These are phyloP conservation scores for Acromyrmex charruanus DNA, from an alignment of 1,140 invertebrate genomes.

Conservation along the genomic window DNA sequence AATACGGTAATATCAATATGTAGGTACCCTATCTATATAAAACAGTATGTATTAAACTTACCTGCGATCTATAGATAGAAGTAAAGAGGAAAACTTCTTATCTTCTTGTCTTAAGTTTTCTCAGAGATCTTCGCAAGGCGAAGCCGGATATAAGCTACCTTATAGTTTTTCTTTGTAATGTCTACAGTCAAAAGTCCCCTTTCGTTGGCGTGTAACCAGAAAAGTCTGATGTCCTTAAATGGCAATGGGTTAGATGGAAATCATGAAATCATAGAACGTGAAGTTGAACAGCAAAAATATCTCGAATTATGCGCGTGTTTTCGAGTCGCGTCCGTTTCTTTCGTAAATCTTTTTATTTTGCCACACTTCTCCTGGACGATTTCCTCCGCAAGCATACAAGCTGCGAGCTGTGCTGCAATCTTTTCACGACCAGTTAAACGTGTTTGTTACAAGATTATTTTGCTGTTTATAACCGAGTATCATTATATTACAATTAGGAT, in stretches of 20 bases:
- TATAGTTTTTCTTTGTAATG: conserved; percentile 52
- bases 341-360: conserved; percentile 26
- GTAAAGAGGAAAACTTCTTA: conserved; percentile 15
- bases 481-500: not conserved
- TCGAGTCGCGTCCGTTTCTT: conserved; percentile 28
- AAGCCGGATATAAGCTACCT: conserved; percentile 50
- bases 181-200: not conserved
- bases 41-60: conserved; percentile 26
- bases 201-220: conserved; percentile 27
- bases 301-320: conserved; percentile 52
- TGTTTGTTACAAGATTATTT: not conserved
- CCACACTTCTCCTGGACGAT: conserved; percentile 23
- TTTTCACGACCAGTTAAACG: not conserved
- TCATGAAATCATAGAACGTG: conserved; percentile 38
- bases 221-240: conserved; percentile 39
- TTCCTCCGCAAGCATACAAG: conserved; percentile 31
- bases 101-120: conserved; percentile 34
- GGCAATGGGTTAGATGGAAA: conserved; percentile 45
- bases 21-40: not conserved
- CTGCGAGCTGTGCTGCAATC: not conserved
- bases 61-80: conserved; percentile 10
- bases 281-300: conserved; percentile 48
- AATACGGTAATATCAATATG: not conserved
- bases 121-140: conserved; percentile 1
- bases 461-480: not conserved